phyloP scores from a whole-genome alignment of 2,113 vertebrate genomes.

The Morone saxatilis region DNA sequence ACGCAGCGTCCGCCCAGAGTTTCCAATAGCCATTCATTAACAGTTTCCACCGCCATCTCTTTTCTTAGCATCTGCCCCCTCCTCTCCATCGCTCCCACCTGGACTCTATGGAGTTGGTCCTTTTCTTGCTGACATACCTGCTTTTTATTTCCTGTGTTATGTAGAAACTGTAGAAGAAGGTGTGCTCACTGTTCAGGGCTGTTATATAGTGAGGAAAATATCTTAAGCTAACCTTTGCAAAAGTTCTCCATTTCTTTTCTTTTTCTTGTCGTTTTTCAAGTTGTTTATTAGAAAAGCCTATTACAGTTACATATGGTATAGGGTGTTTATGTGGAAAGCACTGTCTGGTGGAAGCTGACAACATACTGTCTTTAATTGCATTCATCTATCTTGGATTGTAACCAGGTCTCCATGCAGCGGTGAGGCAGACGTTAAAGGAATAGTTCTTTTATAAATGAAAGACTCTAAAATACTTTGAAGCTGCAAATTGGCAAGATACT shows the following conservation, averaged over 20 bases:
- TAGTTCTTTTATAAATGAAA: constrained; percentile 7
- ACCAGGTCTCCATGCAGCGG: constrained; percentile 16
- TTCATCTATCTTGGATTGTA: constrained; percentile 22
- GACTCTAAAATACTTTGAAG: constrained; percentile 10
- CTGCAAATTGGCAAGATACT: constrained; percentile 17
- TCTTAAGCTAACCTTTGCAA: constrained; percentile 53
- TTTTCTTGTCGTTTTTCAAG: constrained; percentile 27
- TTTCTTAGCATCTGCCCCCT: constrained; percentile 77
- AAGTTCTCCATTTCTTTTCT: constrained; percentile 37
- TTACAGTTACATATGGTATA: not conserved
- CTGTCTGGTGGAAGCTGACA: constrained; percentile 34
- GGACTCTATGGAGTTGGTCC: constrained; percentile 73
- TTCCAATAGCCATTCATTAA: constrained; percentile 86
- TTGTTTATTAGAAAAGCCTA: constrained; percentile 23
- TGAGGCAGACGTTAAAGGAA: constrained; percentile 5
- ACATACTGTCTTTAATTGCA: constrained; percentile 42
- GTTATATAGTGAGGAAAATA: constrained; percentile 17
- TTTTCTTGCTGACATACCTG: constrained; percentile 81
- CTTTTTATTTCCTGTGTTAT: constrained; percentile 69
- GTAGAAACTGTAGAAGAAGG: constrained; percentile 50
- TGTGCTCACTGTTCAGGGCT: constrained; percentile 25
- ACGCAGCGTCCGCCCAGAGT: constrained; percentile 72
- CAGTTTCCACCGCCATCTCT: constrained; percentile 78
- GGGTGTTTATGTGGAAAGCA: constrained; percentile 3
- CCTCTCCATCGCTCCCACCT: constrained; percentile 77